These are phyloP conservation scores for Heliocidaris erythrogramma DNA, from an alignment of 35 echinoderm and acorn worm genomes.

Conservation along the genomic window DNA sequence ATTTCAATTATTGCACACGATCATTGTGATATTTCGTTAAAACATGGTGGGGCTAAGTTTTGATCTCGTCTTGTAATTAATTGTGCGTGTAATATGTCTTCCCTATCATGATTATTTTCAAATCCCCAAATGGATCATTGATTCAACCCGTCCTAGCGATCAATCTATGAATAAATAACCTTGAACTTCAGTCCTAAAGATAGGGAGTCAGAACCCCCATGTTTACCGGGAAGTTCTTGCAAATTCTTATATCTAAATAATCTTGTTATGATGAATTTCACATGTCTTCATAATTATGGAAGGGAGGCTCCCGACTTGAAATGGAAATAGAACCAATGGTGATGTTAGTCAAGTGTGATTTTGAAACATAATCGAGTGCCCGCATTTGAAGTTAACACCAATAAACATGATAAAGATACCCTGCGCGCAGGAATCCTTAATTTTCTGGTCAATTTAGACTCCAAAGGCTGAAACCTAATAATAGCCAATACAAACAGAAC, in stretches of 20 bases:
- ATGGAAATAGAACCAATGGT: neutral
- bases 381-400: neutral
- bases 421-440: slow-evolving; percentile 38
- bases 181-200: neutral
- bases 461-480: slow-evolving; percentile 45
- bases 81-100: neutral
- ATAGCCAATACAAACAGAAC: slow-evolving; percentile 46
- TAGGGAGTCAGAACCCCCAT: no score
- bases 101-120: neutral
- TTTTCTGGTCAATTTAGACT: slow-evolving; percentile 51
- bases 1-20: neutral
- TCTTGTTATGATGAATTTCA: neutral
- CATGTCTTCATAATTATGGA: neutral
- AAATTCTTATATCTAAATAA: neutral
- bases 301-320: neutral
- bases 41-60: neutral
- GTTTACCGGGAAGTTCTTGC: no score
- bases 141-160: neutral
- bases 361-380: neutral
- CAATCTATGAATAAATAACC: neutral
- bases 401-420: neutral
- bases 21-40: neutral
- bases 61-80: neutral
- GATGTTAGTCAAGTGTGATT: neutral
- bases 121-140: neutral